Conservation (phyloP, 2,797 vertebrate genomes). For the Taeniopygia guttata region DNA sequence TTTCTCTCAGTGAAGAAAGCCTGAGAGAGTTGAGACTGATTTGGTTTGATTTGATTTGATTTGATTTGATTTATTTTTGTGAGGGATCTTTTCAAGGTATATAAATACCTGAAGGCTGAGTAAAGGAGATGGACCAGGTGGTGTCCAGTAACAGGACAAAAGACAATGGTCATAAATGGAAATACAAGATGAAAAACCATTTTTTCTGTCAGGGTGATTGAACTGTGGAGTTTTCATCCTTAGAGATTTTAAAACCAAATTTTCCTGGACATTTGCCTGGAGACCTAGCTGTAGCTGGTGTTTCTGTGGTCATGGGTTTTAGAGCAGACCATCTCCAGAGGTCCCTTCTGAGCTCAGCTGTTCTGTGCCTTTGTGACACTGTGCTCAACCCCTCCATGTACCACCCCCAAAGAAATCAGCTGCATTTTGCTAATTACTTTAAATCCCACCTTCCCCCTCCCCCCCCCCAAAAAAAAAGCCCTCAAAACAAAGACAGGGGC, state of each 20-base stretch:
- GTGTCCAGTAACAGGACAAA: background rate
- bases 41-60: background rate
- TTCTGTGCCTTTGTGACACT: background rate
- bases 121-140: background rate
- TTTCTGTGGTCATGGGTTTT: background rate
- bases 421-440: background rate
- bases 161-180: accelerated
- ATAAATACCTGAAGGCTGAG: background rate
- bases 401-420: background rate
- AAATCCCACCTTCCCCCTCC: background rate
- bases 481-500: accelerated
- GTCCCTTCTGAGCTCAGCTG: background rate
- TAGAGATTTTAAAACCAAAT: background rate
- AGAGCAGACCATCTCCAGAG: background rate
- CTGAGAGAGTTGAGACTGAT: background rate
- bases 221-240: background rate
- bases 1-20: background rate
- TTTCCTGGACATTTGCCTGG: background rate
- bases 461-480: accelerated
- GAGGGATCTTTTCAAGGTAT: background rate
- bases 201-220: background rate
- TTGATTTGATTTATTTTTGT: background rate
- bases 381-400: background rate
- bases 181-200: accelerated
- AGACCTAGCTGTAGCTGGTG: background rate